Conservation (phyloP, 53 echinoderm and acorn worm genomes). For the Zoroaster sp. region DNA sequence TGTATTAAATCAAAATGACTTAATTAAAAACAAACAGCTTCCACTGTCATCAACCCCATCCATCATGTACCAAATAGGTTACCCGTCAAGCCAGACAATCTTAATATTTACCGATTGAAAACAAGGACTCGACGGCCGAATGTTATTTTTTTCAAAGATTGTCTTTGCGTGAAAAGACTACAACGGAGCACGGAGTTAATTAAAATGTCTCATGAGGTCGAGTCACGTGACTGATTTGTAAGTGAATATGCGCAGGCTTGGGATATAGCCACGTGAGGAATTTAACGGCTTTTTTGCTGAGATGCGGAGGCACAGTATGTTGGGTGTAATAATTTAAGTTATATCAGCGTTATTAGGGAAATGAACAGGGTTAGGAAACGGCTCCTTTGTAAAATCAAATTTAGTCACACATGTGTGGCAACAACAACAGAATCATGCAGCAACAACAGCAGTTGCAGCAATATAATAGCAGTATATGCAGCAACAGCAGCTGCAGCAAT, state of each 20-base stretch:
- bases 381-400: no score
- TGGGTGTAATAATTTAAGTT: no score
- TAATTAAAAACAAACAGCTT: slow-evolving; percentile 26
- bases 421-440: no score
- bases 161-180: background rate
- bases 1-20: background rate
- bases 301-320: background rate
- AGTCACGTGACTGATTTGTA: background rate
- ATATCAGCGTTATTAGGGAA: no score
- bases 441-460: no score
- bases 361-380: no score
- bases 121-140: background rate
- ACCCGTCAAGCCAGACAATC: background rate
- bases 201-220: background rate
- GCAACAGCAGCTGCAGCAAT: no score
- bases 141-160: background rate
- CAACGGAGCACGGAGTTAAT: background rate
- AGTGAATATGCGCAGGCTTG: background rate
- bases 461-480: no score
- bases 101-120: background rate
- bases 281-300: background rate
- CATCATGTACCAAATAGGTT: no score
- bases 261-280: background rate
- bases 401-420: no score
- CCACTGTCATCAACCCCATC: background rate